Percentiles rank a stretch among this genome's conserved stretches.
Conservation (phyloP, 2,888 invertebrate genomes). For the Agonopterix alstromeriana region DNA sequence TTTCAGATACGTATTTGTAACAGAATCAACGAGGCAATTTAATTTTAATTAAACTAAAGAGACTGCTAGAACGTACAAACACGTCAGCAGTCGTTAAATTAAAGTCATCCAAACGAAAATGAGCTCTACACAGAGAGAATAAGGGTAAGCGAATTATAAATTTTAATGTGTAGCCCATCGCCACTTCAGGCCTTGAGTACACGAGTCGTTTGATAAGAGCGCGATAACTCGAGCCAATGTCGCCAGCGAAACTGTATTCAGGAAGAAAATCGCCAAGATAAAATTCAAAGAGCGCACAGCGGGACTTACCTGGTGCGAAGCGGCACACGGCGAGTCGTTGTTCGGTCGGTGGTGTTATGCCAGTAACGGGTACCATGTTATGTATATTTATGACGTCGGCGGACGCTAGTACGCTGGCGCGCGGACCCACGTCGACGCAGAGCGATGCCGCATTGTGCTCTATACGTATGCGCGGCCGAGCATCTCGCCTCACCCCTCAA, state of each 20-base stretch:
- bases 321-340: constrained; percentile 16
- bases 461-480: constrained; percentile 44
- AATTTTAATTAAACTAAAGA: no score
- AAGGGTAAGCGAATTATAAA: no score
- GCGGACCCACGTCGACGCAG: constrained; percentile 56
- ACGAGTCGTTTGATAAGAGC: constrained; percentile 29
- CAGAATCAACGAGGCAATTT: no score
- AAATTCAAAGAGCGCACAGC: constrained; percentile 34
- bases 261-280: constrained; percentile 22
- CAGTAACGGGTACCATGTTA: constrained; percentile 26
- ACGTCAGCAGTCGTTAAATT: no score
- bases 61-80: no score
- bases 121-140: no score
- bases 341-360: constrained; percentile 31
- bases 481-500: constrained; percentile 21
- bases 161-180: neutral
- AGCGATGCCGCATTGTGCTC: constrained; percentile 62
- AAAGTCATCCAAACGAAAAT: no score
- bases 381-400: constrained; percentile 47
- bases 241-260: constrained; percentile 31
- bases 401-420: constrained; percentile 49
- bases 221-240: constrained; percentile 28
- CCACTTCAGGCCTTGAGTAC: constrained; percentile 6
- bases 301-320: constrained; percentile 43
- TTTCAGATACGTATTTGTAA: no score